Evolutionary conservation across 2,113 vertebrate genomes (phyloP).

Genomic region (Otus sunia): DNA sequence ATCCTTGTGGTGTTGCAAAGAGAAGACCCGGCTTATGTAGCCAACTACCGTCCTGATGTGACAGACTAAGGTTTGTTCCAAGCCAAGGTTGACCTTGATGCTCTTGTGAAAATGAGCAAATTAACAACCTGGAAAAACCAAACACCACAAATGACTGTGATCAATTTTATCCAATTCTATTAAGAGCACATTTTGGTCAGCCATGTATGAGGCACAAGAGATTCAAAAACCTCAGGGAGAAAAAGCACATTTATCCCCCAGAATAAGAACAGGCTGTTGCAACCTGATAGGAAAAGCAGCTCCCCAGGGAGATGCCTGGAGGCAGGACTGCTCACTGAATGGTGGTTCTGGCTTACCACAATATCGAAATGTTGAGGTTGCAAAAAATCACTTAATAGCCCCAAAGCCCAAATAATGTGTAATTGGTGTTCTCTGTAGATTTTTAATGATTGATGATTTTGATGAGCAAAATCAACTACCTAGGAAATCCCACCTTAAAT

Average conservation of each 20-base stretch:
- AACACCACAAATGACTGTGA: neutral
- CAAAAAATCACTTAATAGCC: neutral
- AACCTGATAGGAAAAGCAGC: neutral
- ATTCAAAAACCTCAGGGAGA: neutral
- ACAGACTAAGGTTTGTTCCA: neutral
- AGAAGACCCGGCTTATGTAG: neutral
- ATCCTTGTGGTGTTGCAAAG: neutral
- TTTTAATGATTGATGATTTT: neutral
- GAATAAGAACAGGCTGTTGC: neutral
- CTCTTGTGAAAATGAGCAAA: neutral
- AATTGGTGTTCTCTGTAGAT: neutral
- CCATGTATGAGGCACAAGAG: rapidly evolving
- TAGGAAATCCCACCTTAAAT: neutral
- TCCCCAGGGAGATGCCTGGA: neutral
- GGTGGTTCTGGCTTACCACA: neutral
- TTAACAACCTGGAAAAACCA: neutral
- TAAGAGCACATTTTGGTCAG: neutral
- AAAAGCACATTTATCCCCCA: neutral
- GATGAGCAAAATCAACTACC: neutral
- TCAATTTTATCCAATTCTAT: neutral
- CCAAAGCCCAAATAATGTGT: neutral
- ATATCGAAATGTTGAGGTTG: neutral
- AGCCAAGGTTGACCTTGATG: neutral
- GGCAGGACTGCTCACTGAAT: neutral
- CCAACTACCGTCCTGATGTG: neutral